Percentiles rank a stretch among this genome's conserved stretches.
phyloP scores from a whole-genome alignment of 2,797 vertebrate species.

The Cichlasoma orientale region DNA sequence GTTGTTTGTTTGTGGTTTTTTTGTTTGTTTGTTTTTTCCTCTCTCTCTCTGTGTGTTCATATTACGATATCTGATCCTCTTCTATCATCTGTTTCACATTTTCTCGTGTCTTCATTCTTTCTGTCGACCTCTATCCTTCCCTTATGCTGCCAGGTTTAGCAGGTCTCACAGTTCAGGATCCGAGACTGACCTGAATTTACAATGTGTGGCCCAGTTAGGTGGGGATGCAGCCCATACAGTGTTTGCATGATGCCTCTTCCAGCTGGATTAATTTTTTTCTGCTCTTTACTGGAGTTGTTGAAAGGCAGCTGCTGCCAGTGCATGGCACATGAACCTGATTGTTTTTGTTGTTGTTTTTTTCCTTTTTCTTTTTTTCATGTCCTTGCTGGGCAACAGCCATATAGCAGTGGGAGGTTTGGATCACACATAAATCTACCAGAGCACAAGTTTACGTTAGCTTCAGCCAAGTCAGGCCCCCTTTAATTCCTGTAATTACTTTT shows the following conservation, averaged over 20 bases:
- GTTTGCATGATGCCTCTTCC: constrained; percentile 75
- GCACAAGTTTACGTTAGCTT: constrained; percentile 51
- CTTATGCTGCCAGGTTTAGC: constrained; percentile 38
- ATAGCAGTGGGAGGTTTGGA: constrained; percentile 84
- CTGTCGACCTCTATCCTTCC: constrained; percentile 5
- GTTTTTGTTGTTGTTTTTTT: constrained; percentile 5
- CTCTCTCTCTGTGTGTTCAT: neutral
- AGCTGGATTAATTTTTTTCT: constrained; percentile 68
- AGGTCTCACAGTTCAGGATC: constrained; percentile 44
- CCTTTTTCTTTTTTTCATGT: constrained; percentile 47
- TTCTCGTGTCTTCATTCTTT: neutral
- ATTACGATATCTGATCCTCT: neutral
- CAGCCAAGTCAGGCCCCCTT: constrained; percentile 32
- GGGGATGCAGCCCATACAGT: constrained; percentile 74
- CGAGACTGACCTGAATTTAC: constrained; percentile 50
- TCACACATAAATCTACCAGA: constrained; percentile 58
- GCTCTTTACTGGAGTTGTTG: constrained; percentile 65
- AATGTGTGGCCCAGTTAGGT: constrained; percentile 55
- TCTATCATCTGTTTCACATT: neutral
- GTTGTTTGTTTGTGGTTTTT: neutral
- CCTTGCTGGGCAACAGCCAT: constrained; percentile 71
- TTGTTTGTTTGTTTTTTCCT: neutral
- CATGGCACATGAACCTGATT: constrained; percentile 68
- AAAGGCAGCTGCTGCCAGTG: constrained; percentile 66
- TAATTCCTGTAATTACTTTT: constrained; percentile 48